Evolutionary conservation across 1,140 invertebrate species (phyloP), one percentile per base, ranked within the genome.

Genomic region (Drosophila nasuta): DNA sequence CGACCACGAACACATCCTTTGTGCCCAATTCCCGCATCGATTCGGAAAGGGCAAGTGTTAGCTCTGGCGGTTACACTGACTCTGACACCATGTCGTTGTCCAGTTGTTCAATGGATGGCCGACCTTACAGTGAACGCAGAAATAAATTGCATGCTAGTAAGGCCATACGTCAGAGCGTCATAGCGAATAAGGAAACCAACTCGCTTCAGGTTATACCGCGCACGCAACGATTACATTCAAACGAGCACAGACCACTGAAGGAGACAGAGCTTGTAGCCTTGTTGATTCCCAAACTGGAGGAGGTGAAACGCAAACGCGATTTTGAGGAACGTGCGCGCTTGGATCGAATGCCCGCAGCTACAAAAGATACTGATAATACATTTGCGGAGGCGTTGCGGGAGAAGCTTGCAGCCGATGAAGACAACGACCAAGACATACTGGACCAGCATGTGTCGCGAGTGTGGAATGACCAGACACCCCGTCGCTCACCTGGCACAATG

Each of bases 401-500:
- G 90, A 96, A 96, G 87, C 93, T 96, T 66, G 94, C 95, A 70
- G 92, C 96, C 25, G 96, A 96, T 51, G 96, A 97, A 74, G 96
- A 97, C 88, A 96, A 96, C 92, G 96, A 96, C 91, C 97, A 98
- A 90, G 96, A 96, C 74, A 97, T 97, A 86, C 93, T 97, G 93
- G 97, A 98, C 93, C 96, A 98, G 85, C 97, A 98, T 93, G 96
- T 98, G 48, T 97, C 97, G 35, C 97, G 71, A 93, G 97, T 98
- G 63, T 98, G 97, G 96, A 96, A 96, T n/a, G 96, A 97, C 93
- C 94, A 96, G 79, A 97, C 97, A 38, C 96, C 97, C 5, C 95
- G 95, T 73, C 94, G 95, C 79, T 96, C 95, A 15, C 96, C 96
- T 68, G 96, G 95, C 64, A 93, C 95, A 46, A 82, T 91, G 78